Conservation (phyloP, 2,797 vertebrate genomes). For the Heterohyrax brucei region DNA sequence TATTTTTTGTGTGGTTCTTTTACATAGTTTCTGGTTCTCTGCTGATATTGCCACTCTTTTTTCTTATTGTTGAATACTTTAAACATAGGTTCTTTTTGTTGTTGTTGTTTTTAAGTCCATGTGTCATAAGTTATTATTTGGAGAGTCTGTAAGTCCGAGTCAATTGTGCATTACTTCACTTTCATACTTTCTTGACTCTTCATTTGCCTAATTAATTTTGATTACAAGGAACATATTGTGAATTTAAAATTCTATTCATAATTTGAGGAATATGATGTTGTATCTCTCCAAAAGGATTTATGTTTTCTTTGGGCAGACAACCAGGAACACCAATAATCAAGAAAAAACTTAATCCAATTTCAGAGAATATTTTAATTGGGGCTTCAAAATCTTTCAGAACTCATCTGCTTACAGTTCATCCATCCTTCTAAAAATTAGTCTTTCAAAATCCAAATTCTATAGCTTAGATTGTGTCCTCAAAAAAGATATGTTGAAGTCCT, state of each 20-base stretch:
- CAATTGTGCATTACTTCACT: background rate
- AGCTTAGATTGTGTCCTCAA: background rate
- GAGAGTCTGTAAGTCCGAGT: background rate
- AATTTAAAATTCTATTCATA: background rate
- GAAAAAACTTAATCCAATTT: background rate
- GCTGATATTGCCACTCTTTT: background rate
- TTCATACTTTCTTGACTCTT: conserved; percentile 24
- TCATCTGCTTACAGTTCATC: background rate
- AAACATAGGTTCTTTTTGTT: background rate
- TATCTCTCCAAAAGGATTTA: conserved; percentile 9
- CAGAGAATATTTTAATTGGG: background rate
- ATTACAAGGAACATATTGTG: background rate
- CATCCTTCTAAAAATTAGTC: background rate
- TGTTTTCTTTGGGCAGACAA: background rate
- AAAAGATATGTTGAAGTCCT: background rate
- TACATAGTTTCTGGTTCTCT: background rate
- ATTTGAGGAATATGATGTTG: background rate
- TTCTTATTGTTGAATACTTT: background rate
- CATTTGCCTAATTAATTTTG: background rate
- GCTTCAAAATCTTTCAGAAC: background rate
- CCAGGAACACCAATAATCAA: background rate
- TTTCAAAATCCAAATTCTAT: background rate
- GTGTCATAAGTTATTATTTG: background rate
- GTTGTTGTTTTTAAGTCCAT: background rate
- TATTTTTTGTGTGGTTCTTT: background rate